Conservation (phyloP, 1,140 invertebrate species). For the Lithobius niger region DNA sequence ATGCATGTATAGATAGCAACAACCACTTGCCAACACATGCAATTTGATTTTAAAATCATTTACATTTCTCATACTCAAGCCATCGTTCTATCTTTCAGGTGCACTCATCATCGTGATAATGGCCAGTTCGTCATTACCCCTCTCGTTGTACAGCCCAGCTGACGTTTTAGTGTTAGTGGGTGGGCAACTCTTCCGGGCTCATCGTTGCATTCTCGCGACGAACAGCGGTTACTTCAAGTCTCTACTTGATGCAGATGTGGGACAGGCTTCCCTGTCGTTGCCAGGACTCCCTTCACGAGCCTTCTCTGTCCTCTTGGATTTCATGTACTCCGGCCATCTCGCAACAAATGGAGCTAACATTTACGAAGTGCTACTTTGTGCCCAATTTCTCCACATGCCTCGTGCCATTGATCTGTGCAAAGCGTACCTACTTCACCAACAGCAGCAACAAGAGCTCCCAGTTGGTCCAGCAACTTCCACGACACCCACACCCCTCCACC, state of each 20-base stretch:
- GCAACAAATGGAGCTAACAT: slow-evolving; percentile 54
- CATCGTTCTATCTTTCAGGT: background rate
- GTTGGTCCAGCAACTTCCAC: too few relatives aligned
- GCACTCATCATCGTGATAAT: background rate
- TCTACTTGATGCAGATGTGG: slow-evolving; percentile 25
- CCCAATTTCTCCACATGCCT: slow-evolving; percentile 60
- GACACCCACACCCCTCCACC: too few relatives aligned
- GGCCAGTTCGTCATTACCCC: background rate
- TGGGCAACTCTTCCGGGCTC: slow-evolving; percentile 47
- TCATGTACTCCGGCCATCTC: slow-evolving; percentile 60
- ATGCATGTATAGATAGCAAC: background rate
- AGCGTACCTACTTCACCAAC: background rate
- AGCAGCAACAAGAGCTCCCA: too few relatives aligned
- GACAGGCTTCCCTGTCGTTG: slow-evolving; percentile 34
- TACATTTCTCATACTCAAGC: background rate
- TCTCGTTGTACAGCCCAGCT: background rate
- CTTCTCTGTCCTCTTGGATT: slow-evolving; percentile 53
- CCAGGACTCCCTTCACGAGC: slow-evolving; percentile 49
- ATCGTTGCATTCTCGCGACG: slow-evolving; percentile 46
- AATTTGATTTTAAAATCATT: background rate
- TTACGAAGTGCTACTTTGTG: slow-evolving; percentile 52
- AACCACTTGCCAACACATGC: background rate
- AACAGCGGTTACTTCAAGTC: slow-evolving; percentile 56
- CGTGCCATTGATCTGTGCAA: slow-evolving; percentile 50
- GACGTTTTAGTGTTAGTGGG: slow-evolving; percentile 14